A percentile compares a stretch with the other conserved stretches of the same genome.
These are phyloP conservation scores for Melanotus villosus DNA, from an alignment of 2,888 invertebrate species.

Conservation along the genomic window DNA sequence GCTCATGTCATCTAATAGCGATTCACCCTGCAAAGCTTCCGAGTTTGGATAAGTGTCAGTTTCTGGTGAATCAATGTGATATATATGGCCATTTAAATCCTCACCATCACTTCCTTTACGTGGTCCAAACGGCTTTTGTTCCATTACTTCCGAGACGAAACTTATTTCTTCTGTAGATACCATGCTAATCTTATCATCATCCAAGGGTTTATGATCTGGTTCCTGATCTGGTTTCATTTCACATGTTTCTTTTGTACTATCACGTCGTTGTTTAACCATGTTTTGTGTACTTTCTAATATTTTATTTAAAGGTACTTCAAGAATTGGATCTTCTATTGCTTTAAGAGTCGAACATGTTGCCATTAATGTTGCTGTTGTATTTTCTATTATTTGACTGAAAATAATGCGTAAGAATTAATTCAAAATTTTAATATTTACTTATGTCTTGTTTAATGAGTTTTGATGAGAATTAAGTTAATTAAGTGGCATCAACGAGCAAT, in stretches of 20 bases:
- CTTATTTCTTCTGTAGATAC: constrained; percentile 82
- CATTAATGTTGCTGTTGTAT: constrained; percentile 48
- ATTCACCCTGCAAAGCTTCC: constrained; percentile 84
- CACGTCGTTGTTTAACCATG: constrained; percentile 64
- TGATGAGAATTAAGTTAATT: too few species aligned
- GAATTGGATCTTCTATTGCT: constrained; percentile 56
- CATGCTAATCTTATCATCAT: constrained; percentile 75
- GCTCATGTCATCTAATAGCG: constrained; percentile 84
- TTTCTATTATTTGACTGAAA: constrained; percentile 45
- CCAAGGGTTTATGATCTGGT: constrained; percentile 58
- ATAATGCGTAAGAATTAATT: too few species aligned
- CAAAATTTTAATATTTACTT: too few species aligned
- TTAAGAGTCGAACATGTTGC: constrained; percentile 61
- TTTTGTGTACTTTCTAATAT: constrained; percentile 47
- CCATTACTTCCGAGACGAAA: constrained; percentile 78
- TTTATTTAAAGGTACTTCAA: constrained; percentile 55
- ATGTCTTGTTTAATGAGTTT: too few species aligned
- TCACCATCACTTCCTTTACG: constrained; percentile 69
- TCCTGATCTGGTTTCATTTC: constrained; percentile 58
- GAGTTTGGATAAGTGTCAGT: constrained; percentile 81
- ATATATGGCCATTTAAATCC: constrained; percentile 73
- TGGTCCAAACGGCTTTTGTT: constrained; percentile 67
- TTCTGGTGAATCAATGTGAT: constrained; percentile 89
- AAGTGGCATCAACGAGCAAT: too few species aligned
- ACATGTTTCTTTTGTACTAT: constrained; percentile 67